Base-by-base conservation (phyloP, 2,888 invertebrate genomes). In the Xestia rhomboidea region DNA sequence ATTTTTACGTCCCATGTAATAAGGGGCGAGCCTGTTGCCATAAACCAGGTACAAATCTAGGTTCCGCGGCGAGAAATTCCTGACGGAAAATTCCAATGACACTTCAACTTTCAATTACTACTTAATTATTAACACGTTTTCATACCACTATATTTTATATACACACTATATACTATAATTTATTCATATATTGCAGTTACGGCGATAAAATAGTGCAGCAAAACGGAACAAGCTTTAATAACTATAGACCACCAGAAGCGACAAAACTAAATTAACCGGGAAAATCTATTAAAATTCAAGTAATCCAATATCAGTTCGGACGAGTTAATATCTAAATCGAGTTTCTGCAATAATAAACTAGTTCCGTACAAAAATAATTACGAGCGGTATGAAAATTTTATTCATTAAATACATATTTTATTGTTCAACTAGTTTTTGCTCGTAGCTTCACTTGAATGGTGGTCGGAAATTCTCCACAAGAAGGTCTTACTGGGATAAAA, bases 341-440 rank as follows among this genome's bases (percentile, higher is more conserved):
- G 57, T 75, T 66, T 8, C 49, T 79, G n/a, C 34, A 76, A 51
- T 60, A 60, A 57, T 66, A 30, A 75, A 44, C 24, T 38, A 21
- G 41, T 49, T 1, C 13, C 21, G 15, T 81, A 81, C 41, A 0
- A 34, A 0, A 34, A 8, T 81, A 44, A 81, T 81, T 51, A 82
- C 11, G 24, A 34, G 34, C 24, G 15, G 41, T 60, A 60, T 76
- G 44, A 75, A 76, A 15, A 62, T 44, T n/a, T 7, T 76, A 82
- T 44, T 82, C 5, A 62, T 44, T 38, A 57, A 75, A 57, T 66
- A 57, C 5, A 27, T 60, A n/a, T 41, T n/a, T 41, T 41, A 64
- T 24, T 64, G n/a, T n/a, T 41, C 0, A 18, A 64, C 64, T 64
- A 0, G 41, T 3, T 64, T 15, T 18, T 15, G n/a, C 24, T 3